Base-by-base conservation (phyloP, 2,113 vertebrate species). In the Pundamilia nyererei region DNA sequence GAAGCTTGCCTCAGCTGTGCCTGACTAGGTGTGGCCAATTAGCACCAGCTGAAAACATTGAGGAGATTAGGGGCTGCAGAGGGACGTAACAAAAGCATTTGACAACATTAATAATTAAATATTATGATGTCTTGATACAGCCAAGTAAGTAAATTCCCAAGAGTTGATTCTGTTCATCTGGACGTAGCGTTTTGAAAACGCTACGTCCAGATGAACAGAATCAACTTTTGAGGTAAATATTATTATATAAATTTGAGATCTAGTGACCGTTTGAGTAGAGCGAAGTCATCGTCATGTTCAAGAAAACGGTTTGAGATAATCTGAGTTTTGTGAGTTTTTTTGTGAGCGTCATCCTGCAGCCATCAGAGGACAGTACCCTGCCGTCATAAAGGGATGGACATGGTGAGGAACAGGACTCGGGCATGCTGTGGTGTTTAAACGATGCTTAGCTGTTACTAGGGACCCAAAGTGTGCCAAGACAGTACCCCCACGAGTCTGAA, bases 1-100 rank as follows among this genome's bases (percentile, higher is more conserved):
- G 21, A 55, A 26, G 12, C 21, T 1, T 0, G 54, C 0, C 12
- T 55, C 54, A 1, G 54, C 6, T 56, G 4, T 56, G 54, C 21
- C 1, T 24, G 21, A 55, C 11, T 13, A 0, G 21, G 21, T 1
- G 54, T 56, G 11, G 54, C 21, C 21, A 55, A 55, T 55, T 55
- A 55, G 21, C 21, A 13, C 54, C 11, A 26, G 0, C 54, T 55
- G 54, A 54, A 55, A 55, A 55, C 0, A 55, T 0, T 26, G 21
- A 56, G 21, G 21, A 26, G 54, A 56, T 56, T 26, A 55, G 21
- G 54, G 0, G 54, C 54, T 5, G 21, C 21, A 55, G 54, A 0
- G 4, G 4, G 6, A 56, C 3, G 2, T 12, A 54, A 54, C 54
- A 60, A 60, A 60, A 60, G 26, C 56, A 33, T 60, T 60, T 33